Evolutionary conservation across 1,140 invertebrate species (phyloP), one percentile per base, ranked within the genome.

Genomic region (Tyrophagus putrescentiae): DNA sequence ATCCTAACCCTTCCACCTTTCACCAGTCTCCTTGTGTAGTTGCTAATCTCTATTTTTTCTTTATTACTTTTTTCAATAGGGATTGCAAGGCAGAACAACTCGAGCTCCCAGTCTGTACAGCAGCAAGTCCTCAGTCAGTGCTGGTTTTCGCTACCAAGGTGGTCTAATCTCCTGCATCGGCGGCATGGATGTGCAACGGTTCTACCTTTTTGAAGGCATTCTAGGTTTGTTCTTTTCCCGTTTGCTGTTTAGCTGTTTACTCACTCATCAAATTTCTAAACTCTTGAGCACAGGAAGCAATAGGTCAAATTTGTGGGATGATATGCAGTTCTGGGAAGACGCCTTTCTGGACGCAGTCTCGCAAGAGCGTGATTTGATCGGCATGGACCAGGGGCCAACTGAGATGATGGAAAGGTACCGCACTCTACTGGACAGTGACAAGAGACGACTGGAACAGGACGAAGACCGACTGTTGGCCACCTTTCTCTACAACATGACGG

Each of bases 311-410:
- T 72, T 98, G n/a, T 98, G 95, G 94, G 93, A 98, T 72, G 88
- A 98, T 75, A 94, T 98, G 87, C 91, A 98, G 69, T 98, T 98
- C 73, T 99, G 96, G 95, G 95, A 99, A 74, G 94, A 98, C 72
- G 87, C 89, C 0, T 99, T 98, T 70, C 76, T 98, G 27, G 95
- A 99, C 75, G 92, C 94, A 0, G 95, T 99, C 0, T 94, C 94
- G 50, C 93, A 98, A 73, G 96, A 99, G 71, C 77, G 96, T 54
- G 95, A 99, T 70, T 91, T 98, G 78, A 90, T 98, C 63, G 96
- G 96, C 57, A 97, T 99, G 93, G 96, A 99, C 76, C 94, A 98
- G 75, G 92, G 93, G 50, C 89, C 94, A 4, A 82, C 85, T 31
- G 95, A 98, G 76, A 97, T 99, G 93, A 96, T 99, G 85, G 94